Percentiles rank a stretch among this genome's conserved stretches.
Conservation (phyloP, 2,113 vertebrate genomes). For the Myxocyprinus asiaticus region DNA sequence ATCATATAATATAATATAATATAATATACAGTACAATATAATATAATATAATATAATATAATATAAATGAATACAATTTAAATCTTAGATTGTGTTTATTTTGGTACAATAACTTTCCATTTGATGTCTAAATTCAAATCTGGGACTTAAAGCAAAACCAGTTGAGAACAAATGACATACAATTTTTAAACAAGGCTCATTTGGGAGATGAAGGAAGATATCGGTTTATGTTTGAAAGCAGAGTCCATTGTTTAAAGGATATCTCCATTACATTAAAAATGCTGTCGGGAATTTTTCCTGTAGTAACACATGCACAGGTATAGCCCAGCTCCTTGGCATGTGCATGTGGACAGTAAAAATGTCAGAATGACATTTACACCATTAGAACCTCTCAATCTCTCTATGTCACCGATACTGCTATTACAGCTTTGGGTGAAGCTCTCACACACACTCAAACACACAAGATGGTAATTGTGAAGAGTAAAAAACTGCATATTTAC, state of each 20-base stretch:
- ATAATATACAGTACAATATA: too few species aligned
- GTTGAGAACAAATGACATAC: too few species aligned
- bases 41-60: too few species aligned
- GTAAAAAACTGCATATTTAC: slow-evolving; percentile 25
- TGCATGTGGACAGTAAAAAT: slow-evolving; percentile 51
- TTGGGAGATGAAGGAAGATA: too few species aligned
- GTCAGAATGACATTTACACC: slow-evolving; percentile 54
- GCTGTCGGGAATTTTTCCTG: slow-evolving; percentile 33
- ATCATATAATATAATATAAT: too few species aligned
- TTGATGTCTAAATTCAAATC: too few species aligned
- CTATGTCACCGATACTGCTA: slow-evolving; percentile 28
- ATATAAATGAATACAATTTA: too few species aligned
- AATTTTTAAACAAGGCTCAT: too few species aligned
- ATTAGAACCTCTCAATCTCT: slow-evolving; percentile 47
- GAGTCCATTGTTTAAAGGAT: slow-evolving; percentile 20
- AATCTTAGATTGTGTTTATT: too few species aligned
- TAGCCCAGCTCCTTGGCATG: slow-evolving; percentile 43
- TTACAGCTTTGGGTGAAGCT: neutral
- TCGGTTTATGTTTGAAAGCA: too few species aligned
- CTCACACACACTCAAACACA: neutral
- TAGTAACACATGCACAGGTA: slow-evolving; percentile 35
- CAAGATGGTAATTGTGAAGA: slow-evolving; percentile 10
- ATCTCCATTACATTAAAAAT: slow-evolving; percentile 16
- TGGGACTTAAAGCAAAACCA: too few species aligned
- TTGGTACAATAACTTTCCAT: too few species aligned